A percentile compares a stretch with the other conserved stretches of the same genome.
Conservation (phyloP, 2,113 vertebrate genomes). For the Hystrix brachyura region DNA sequence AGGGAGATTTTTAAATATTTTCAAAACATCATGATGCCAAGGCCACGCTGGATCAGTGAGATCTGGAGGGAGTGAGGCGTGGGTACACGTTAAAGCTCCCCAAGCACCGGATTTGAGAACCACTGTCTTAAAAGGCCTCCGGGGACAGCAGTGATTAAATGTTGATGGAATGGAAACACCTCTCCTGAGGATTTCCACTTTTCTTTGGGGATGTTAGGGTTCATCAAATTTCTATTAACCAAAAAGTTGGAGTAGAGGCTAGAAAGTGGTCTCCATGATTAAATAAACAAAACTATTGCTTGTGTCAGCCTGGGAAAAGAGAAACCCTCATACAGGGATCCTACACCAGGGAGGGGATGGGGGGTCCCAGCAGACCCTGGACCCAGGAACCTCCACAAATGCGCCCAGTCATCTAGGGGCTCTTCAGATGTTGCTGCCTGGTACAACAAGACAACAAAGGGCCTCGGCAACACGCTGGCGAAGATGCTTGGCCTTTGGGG, state of each 20-base stretch:
- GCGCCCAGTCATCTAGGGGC: fast-evolving
- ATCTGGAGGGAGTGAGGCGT: not conserved
- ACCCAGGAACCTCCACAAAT: not conserved
- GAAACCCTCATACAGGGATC: not conserved
- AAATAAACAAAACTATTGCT: not conserved
- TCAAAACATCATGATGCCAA: too few relatives aligned
- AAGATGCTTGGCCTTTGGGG: not conserved
- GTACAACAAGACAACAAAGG: too few relatives aligned
- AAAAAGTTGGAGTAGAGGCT: not conserved
- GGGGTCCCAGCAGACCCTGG: not conserved
- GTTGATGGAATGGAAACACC: not conserved
- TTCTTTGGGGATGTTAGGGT: too few relatives aligned
- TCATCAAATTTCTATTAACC: not conserved
- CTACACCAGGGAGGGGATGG: not conserved
- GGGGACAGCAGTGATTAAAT: fast-evolving
- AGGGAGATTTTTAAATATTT: not conserved
- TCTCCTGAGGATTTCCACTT: not conserved
- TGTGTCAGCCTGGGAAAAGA: not conserved
- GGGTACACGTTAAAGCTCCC: not conserved
- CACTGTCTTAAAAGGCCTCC: not conserved
- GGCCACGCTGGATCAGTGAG: not conserved
- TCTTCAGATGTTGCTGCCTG: fast-evolving
- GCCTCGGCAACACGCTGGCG: not conserved
- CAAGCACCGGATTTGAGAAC: not conserved
- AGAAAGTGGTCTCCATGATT: not conserved